Base-by-base conservation (phyloP, 92 coral and sea anemone species). In the Epizoanthus fatuus region DNA sequence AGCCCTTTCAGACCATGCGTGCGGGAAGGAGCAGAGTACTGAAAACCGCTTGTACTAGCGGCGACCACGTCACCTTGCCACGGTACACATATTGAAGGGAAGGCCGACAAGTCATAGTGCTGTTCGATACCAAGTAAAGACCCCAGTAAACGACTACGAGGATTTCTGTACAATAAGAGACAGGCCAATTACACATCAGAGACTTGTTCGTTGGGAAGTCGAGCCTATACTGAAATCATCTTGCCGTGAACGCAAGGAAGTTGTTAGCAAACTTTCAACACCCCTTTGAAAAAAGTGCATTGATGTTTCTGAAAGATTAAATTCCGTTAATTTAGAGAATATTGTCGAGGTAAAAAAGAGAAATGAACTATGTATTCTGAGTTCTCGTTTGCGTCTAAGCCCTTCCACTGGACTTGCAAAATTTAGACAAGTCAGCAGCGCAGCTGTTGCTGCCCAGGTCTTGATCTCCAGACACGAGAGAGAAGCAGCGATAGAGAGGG, bases 321-420 rank as follows among this genome's bases (percentile, higher is more conserved):
- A 44, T 2, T 45, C 2, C 13, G 13, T 3, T 42, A 1, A 6
- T 32, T 40, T 40, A n/a, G 51, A 40, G 12, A 12, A 75, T 2
- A 1, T 14, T 4, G 65, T 1, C 0, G 35, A 74, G 64, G 69
- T 60, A 15, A n/a, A 32, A 45, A 60, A 40, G 13, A 8, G 13
- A 40, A 7, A 4, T 16, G 12, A 25, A 17, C 40, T 49, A 49
- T 8, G 4, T 4, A 15, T 3, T 16, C 60, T 12, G 13, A 55
- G 15, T 16, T 42, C 82, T 11, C 58, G 58, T n/a, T 58, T 32
- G 55, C 59, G 60, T n/a, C 74, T 77, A 42, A 83, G 92, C 62
- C 88, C 89, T 6, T 88, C 92, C 10, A 55, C 70, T 25, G 88
- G 88, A 49, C 76, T 83, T 42, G 92, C 80, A 2, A 84, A 56